phyloP scores from a whole-genome alignment of 1,140 invertebrate genomes.

The Drosophila sturtevanti region DNA sequence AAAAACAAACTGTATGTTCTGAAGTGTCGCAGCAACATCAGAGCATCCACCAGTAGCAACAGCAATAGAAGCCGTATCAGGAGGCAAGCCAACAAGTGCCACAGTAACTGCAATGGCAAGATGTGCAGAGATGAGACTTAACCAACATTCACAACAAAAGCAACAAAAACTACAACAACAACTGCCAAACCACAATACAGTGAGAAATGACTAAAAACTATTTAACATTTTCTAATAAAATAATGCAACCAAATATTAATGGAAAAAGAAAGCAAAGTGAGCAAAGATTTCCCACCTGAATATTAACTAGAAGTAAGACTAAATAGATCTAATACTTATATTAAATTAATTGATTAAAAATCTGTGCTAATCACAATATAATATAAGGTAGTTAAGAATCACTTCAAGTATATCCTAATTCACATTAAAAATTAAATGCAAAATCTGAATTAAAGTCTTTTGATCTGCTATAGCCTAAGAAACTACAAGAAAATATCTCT shows the following conservation, averaged over 20 bases:
- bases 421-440: no score
- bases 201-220: constrained; percentile 20
- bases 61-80: constrained; percentile 23
- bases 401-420: no score
- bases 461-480: no score
- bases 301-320: background rate
- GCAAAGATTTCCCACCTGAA: no score
- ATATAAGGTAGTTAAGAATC: no score
- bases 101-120: constrained; percentile 38
- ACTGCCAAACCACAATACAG: constrained; percentile 52
- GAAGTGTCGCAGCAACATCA: constrained; percentile 64
- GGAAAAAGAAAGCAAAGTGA: no score
- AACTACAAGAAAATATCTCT: background rate
- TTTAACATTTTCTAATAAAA: background rate
- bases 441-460: no score
- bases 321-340: background rate
- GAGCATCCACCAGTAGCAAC: background rate
- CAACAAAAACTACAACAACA: constrained; percentile 32
- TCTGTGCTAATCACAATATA: no score
- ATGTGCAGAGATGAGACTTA: constrained; percentile 19
- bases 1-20: constrained; percentile 75
- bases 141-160: constrained; percentile 43
- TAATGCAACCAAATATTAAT: background rate
- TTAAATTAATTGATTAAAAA: no score
- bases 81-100: constrained; percentile 74